phyloP scores from a whole-genome alignment of 2,888 invertebrate species.

The Xestia rhomboidea region DNA sequence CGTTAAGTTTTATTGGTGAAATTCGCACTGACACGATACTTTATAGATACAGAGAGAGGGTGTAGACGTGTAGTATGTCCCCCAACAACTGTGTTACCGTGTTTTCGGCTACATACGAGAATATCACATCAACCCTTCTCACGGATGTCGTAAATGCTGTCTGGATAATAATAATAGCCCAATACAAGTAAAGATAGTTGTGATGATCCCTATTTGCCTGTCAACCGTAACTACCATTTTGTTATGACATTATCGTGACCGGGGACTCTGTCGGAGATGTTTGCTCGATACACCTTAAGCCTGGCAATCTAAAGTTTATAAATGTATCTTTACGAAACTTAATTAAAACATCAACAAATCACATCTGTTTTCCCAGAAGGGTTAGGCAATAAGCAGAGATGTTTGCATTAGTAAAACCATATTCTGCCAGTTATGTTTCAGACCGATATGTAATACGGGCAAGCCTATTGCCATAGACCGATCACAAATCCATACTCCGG shows the following conservation, averaged over 20 bases:
- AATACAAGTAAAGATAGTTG: conserved; percentile 38
- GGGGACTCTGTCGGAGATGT: background rate
- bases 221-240: conserved; percentile 31
- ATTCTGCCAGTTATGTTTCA: background rate
- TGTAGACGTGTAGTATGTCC: background rate
- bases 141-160: conserved; percentile 47
- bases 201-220: conserved; percentile 42
- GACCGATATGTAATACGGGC: background rate
- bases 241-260: conserved; percentile 19
- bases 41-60: background rate
- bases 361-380: background rate
- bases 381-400: background rate
- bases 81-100: conserved; percentile 7
- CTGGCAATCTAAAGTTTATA: background rate
- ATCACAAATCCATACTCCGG: background rate
- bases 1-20: background rate
- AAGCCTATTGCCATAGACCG: background rate
- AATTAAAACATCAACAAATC: background rate
- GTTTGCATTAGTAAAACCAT: background rate
- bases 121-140: conserved; percentile 47
- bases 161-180: conserved; percentile 42
- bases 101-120: conserved; percentile 26
- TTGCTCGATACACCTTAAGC: conserved; percentile 6
- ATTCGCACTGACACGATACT: background rate
- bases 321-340: background rate